Evolutionary conservation across 2,797 vertebrate genomes (phyloP).

Genomic region (Ceryle rudis): DNA sequence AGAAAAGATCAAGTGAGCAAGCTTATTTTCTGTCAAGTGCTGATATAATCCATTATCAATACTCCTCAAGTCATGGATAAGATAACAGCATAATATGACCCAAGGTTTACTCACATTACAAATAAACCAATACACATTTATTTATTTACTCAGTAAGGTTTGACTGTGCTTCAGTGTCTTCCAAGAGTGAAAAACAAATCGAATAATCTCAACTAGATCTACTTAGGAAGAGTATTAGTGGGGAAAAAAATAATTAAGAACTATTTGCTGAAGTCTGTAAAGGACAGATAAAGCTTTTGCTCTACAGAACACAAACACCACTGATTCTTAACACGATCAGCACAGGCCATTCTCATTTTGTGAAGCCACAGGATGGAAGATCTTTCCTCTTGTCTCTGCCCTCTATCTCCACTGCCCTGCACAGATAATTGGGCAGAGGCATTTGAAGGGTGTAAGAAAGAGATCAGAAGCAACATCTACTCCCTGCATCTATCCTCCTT

Average conservation of each 20-base stretch:
- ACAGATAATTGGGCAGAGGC: neutral
- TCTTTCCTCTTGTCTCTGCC: neutral
- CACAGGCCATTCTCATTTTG: neutral
- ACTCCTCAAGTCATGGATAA: neutral
- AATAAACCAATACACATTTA: neutral
- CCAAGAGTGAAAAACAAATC: neutral
- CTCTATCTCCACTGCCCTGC: neutral
- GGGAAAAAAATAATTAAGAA: too few relatives aligned
- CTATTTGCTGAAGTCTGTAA: neutral
- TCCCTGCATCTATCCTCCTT: constrained; percentile 25
- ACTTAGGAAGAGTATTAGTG: neutral
- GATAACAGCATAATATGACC: neutral
- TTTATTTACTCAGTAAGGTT: neutral
- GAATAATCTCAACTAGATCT: neutral
- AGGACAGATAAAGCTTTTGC: neutral
- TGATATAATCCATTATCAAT: constrained; percentile 11
- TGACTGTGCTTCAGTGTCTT: neutral
- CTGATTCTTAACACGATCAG: neutral
- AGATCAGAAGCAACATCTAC: neutral
- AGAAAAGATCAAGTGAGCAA: neutral
- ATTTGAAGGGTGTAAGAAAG: neutral
- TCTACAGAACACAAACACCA: neutral
- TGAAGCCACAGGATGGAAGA: neutral
- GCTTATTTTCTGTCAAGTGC: neutral
- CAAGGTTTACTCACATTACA: neutral